Conservation (phyloP, 2,797 vertebrate species). For the Lepus oiostolus region DNA sequence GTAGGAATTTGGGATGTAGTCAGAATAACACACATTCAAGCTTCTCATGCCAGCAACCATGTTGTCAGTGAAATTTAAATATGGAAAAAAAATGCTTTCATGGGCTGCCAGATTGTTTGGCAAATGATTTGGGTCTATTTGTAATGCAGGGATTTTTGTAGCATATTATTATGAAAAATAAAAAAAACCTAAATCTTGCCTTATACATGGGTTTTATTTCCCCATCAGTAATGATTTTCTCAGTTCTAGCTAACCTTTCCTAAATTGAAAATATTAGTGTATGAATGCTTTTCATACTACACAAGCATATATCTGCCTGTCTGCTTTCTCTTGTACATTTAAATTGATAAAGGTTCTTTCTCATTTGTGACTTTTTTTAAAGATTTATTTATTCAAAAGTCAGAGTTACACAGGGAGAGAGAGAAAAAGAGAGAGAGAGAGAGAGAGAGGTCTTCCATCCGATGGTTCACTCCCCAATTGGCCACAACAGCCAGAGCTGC, state of each 20-base stretch:
- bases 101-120: conserved; percentile 57
- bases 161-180: conserved; percentile 63
- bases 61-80: conserved; percentile 65
- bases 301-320: neutral
- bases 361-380: neutral
- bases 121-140: conserved; percentile 59
- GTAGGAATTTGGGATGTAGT: conserved; percentile 49
- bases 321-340: neutral
- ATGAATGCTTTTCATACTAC: neutral
- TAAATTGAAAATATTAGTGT: neutral
- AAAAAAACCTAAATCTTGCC: conserved; percentile 17
- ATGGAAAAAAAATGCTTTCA: conserved; percentile 56
- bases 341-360: neutral
- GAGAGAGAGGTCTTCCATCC: too few species aligned
- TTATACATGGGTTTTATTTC: conserved; percentile 30
- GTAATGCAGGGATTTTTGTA: conserved; percentile 49
- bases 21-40: conserved; percentile 42
- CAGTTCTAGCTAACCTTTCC: neutral
- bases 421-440: too few species aligned
- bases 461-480: too few species aligned
- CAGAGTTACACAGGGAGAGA: too few species aligned
- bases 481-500: too few species aligned
- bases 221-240: conserved; percentile 2
- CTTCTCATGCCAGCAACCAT: conserved; percentile 42
- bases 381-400: too few species aligned